These are phyloP conservation scores for Cremastinae sp. DNA, from an alignment of 2,888 invertebrate genomes.

Conservation along the genomic window DNA sequence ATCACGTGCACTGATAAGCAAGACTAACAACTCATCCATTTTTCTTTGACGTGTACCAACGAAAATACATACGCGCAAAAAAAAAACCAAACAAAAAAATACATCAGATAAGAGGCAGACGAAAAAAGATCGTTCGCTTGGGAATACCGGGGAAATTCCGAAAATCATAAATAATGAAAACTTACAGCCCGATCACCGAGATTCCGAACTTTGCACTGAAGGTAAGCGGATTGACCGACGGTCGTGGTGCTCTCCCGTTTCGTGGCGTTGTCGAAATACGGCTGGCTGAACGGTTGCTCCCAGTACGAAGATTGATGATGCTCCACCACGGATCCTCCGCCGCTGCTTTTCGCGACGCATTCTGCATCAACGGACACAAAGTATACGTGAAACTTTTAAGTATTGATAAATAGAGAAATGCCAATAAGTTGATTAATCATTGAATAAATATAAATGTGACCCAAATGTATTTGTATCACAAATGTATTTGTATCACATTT, in stretches of 20 bases:
- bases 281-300: slow-evolving; percentile 89
- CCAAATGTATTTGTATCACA: no score
- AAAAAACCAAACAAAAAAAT: slow-evolving; percentile 30
- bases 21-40: no score
- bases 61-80: slow-evolving; percentile 41
- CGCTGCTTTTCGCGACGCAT: slow-evolving; percentile 73
- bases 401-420: slow-evolving; percentile 30
- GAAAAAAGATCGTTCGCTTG: neutral
- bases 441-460: no score
- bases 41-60: no score
- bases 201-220: slow-evolving; percentile 92
- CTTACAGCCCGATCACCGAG: slow-evolving; percentile 94
- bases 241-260: slow-evolving; percentile 92
- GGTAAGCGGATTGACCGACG: slow-evolving; percentile 92
- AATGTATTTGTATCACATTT: no score
- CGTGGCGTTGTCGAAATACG: slow-evolving; percentile 94
- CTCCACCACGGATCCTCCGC: slow-evolving; percentile 73
- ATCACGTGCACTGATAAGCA: slow-evolving; percentile 58
- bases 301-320: slow-evolving; percentile 77
- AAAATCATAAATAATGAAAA: slow-evolving; percentile 65
- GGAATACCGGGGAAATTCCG: neutral
- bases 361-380: slow-evolving; percentile 68
- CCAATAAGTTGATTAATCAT: neutral
- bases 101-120: neutral
- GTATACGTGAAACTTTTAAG: slow-evolving; percentile 41